Percentiles rank a stretch among this genome's conserved stretches.
These are phyloP conservation scores for Dolichoris vasculosae DNA, from an alignment of 1,140 invertebrate species.

Conservation along the genomic window DNA sequence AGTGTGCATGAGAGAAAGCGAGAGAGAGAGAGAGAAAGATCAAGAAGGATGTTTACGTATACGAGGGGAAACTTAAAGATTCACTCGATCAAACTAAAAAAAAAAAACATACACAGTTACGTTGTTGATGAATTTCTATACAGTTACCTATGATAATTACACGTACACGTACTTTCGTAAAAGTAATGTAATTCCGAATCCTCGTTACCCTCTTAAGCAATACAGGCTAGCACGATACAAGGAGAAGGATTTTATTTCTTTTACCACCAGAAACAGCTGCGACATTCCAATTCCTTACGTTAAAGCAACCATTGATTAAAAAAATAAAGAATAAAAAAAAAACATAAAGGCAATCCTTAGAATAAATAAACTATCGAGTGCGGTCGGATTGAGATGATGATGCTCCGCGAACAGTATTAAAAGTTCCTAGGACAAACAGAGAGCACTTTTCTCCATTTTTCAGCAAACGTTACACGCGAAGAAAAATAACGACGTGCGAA, in stretches of 20 bases:
- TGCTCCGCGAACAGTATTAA: conserved; percentile 67
- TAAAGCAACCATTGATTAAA: conserved; percentile 27
- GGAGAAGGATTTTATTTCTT: conserved; percentile 21
- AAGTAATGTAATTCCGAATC: not conserved
- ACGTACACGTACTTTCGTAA: not conserved
- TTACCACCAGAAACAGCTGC: not conserved
- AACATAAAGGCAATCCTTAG: not conserved
- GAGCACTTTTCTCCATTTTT: conserved; percentile 32
- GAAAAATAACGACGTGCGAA: not conserved
- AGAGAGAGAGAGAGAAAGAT: not conserved
- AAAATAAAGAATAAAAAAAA: conserved; percentile 49
- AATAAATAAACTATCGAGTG: not conserved
- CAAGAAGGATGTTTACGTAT: not conserved
- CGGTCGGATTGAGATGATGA: conserved; percentile 37
- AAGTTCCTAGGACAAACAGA: conserved; percentile 64
- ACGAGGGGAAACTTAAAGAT: not conserved
- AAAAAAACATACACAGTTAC: not conserved
- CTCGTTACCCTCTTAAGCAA: not conserved
- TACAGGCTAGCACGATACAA: not conserved
- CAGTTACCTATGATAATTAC: not conserved
- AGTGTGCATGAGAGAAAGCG: not conserved
- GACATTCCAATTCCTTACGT: conserved; percentile 37
- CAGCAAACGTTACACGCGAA: not conserved
- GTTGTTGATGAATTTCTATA: not conserved
- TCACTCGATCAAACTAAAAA: not conserved